A percentile compares a stretch with the other conserved stretches of the same genome.
These are phyloP conservation scores for Heliconius hewitsoni DNA, from an alignment of 1,140 invertebrate genomes.

Conservation along the genomic window DNA sequence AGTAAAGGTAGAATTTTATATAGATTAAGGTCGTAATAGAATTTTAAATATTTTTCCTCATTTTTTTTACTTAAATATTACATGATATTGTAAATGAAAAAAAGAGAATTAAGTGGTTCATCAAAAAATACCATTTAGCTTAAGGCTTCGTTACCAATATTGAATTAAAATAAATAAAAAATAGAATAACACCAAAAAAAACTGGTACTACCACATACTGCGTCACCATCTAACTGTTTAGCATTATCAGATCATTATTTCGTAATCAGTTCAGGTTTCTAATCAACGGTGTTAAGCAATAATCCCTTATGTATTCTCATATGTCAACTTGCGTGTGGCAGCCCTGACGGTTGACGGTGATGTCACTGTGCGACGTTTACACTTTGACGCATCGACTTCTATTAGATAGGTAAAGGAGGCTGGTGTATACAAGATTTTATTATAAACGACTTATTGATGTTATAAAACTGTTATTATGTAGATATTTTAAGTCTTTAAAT, in stretches of 20 bases:
- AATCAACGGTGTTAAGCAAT: slow-evolving; percentile 27
- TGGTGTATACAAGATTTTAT: not conserved
- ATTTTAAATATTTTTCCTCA: no score
- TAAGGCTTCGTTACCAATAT: no score
- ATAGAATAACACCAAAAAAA: not conserved
- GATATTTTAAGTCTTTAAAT: no score
- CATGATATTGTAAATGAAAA: no score
- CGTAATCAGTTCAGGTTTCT: slow-evolving; percentile 32
- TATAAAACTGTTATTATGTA: not conserved
- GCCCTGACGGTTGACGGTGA: slow-evolving; percentile 13
- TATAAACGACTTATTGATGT: not conserved
- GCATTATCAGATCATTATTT: slow-evolving; percentile 26
- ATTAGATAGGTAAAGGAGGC: not conserved
- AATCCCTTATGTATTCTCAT: slow-evolving; percentile 19
- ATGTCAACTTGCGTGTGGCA: slow-evolving; percentile 25
- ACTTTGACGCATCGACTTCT: slow-evolving; percentile 13
- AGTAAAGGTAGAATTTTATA: no score
- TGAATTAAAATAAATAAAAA: not conserved
- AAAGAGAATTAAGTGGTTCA: no score
- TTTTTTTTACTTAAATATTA: no score
- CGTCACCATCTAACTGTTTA: slow-evolving; percentile 19
- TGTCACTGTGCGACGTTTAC: slow-evolving; percentile 23
- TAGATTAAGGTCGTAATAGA: no score
- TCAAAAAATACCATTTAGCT: no score
- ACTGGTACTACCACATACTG: not conserved